Base-by-base conservation (phyloP, 2,888 invertebrate genomes). In the Agrotis clavis region DNA sequence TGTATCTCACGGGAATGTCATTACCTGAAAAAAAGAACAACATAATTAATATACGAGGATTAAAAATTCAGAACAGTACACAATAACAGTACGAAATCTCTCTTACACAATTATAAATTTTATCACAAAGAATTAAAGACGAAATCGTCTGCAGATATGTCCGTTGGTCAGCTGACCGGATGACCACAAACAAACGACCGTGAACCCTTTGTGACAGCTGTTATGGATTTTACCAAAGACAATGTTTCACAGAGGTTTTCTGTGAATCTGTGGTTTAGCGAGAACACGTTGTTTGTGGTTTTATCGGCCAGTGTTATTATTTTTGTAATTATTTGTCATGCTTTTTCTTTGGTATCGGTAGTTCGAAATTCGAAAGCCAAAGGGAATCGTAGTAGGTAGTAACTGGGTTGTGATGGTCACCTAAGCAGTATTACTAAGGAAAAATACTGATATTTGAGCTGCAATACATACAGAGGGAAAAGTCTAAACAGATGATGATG, bases 111-210 rank as follows among this genome's bases (percentile, higher is more conserved):
- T 25, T 65, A 47, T 54, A 41, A n/a, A 54, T 21, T 65, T 51
- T 76, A 79, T 60, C 4, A 9, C 11, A 30, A 51, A 21, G 50
- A 4, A 0, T 19, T 82, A 86, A 70, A 75, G 74, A 50, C 65
- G 66, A 76, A 69, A 79, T 79, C 63, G 78, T 79, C 80, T 83
- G 71, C 45, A 67, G 59, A 69, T 59, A 54, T 57, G 64, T 67
- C 82, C 79, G 83, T 77, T 76, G 73, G 87, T 88, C 90, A 91
- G 89, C 90, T 90, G 91, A 87, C 84, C 79, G 79, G 77, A 81
- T 87, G 87, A 86, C 78, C 84, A 84, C 77, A 83, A 81, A 85
- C 81, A 82, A 77, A 69, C 74, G 87, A 71, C 89, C 89, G 77
- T 90, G 90, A 89, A 89, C 90, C 78, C 86, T 82, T 77, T 79